These are phyloP conservation scores for Haliclona indistincta DNA, from an alignment of 37 sponge, comb jelly and placozoan species.

Conservation along the genomic window DNA sequence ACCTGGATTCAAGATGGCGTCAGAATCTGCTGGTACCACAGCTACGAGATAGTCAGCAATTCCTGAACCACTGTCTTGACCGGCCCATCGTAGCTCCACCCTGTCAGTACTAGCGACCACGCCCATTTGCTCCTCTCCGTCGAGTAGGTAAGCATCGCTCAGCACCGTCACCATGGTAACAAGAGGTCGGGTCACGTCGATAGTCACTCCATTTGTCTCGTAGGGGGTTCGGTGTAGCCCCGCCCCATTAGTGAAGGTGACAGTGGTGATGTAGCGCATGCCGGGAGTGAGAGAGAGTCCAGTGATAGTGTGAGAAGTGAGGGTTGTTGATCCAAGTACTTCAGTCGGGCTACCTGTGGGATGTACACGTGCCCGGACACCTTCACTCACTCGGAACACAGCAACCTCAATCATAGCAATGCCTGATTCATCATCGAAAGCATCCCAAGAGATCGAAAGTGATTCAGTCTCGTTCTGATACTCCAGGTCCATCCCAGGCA, in stretches of 20 bases:
- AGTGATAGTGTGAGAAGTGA: neutral
- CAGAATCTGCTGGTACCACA: conserved; percentile 31
- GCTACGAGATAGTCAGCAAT: conserved; percentile 45
- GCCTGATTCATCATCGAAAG: conserved; percentile 49
- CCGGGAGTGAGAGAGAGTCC: conserved; percentile 28
- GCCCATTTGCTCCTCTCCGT: neutral
- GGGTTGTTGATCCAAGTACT: neutral
- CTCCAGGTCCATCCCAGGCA: conserved; percentile 6
- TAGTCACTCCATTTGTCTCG: conserved; percentile 8
- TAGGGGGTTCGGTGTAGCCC: neutral
- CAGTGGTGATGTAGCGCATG: conserved; percentile 19
- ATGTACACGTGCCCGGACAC: conserved; percentile 17
- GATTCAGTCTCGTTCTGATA: conserved; percentile 17
- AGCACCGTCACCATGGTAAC: conserved; percentile 7
- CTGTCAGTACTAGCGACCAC: conserved; percentile 16
- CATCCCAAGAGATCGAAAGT: conserved; percentile 40
- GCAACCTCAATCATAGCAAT: conserved; percentile 32
- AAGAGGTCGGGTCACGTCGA: conserved; percentile 22
- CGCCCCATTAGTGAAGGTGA: conserved; percentile 58
- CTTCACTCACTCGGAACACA: conserved; percentile 46
- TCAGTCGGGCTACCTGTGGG: conserved; percentile 4
- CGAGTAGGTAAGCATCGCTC: neutral
- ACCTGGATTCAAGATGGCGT: conserved; percentile 8
- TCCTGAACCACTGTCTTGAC: conserved; percentile 44
- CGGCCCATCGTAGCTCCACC: conserved; percentile 60